Conservation (phyloP, 2,888 invertebrate genomes). For the Ophioninae sp. region DNA sequence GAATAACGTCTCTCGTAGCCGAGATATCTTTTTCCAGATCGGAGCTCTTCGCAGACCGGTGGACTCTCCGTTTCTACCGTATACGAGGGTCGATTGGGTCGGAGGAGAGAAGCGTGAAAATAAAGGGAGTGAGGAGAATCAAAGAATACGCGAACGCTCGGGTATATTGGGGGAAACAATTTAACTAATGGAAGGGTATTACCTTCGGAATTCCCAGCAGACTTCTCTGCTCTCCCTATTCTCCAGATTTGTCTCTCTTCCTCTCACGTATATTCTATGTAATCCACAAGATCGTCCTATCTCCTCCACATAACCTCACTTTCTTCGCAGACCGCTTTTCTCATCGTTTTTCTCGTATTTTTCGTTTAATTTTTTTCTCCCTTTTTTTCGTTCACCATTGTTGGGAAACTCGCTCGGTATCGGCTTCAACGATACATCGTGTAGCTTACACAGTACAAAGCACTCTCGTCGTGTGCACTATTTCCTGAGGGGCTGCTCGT, state of each 20-base stretch:
- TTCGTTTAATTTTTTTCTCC: background rate
- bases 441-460: conserved; percentile 23
- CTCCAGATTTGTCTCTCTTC: conserved; percentile 16
- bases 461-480: conserved; percentile 11
- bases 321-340: background rate
- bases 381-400: conserved; percentile 42
- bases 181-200: conserved; percentile 78
- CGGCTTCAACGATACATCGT: background rate
- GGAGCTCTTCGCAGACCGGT: conserved; percentile 5
- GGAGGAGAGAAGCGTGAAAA: conserved; percentile 26
- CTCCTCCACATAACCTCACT: conserved; percentile 12
- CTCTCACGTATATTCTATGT: conserved; percentile 37
- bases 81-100: background rate
- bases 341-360: conserved; percentile 4
- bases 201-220: conserved; percentile 65
- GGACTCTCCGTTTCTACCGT: background rate
- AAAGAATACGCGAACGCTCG: conserved; percentile 65
- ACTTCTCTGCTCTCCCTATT: conserved; percentile 43
- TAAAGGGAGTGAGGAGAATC: conserved; percentile 54
- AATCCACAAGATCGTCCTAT: conserved; percentile 56
- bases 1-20: conserved; percentile 24
- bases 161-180: conserved; percentile 74
- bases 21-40: conserved; percentile 28
- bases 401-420: conserved; percentile 39
- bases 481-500: conserved; percentile 9